Base-by-base conservation (phyloP, 2,797 vertebrate genomes). In the Amazona ochrocephala region DNA sequence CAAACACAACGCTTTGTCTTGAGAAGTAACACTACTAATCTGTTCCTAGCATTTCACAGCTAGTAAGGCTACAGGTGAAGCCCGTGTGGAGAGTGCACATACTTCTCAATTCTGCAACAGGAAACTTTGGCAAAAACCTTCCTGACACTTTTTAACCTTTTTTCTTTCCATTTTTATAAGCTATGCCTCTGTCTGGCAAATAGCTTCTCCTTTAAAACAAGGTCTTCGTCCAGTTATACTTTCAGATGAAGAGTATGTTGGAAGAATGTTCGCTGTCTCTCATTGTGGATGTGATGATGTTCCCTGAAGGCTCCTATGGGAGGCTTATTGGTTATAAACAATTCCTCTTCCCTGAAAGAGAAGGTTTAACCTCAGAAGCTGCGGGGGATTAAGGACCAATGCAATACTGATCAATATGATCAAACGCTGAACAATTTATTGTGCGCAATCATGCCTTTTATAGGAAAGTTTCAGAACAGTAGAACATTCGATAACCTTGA, bases 51-150 rank as follows among this genome's bases (percentile, higher is more conserved):
- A 11, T 89, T 66, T 81, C 70, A 78, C 39, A 88, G 66, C 64
- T 94, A 53, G 51, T 75, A 48, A 94, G 54, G 62, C 34, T 77
- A 65, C 9, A 89, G 80, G 54, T 79, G 51, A 88, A 93, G 87
- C 27, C 39, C 0, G 0, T 5, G 1, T 53, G 13, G 48, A 82
- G n/a, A 72, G 44, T 17, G 13, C 29, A 61, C 20, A 82, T 16
- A 10, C 27, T 84, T 82, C 45, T 79, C 53, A 65, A 23, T 77
- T 91, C 47, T 67, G 51, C 23, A 86, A 47, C 16, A 66, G 29
- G 67, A 95, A 80, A 89, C 47, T 64, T 72, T 71, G 81, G 53
- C 65, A 74, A 89, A 92, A 83, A 48, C 68, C 30, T 90, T 93
- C 56, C 41, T 68, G 51, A 65, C 12, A 60, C 47, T 76, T 83